Base-by-base conservation (phyloP, 2,113 vertebrate genomes). In the Pseudopipra pipra region DNA sequence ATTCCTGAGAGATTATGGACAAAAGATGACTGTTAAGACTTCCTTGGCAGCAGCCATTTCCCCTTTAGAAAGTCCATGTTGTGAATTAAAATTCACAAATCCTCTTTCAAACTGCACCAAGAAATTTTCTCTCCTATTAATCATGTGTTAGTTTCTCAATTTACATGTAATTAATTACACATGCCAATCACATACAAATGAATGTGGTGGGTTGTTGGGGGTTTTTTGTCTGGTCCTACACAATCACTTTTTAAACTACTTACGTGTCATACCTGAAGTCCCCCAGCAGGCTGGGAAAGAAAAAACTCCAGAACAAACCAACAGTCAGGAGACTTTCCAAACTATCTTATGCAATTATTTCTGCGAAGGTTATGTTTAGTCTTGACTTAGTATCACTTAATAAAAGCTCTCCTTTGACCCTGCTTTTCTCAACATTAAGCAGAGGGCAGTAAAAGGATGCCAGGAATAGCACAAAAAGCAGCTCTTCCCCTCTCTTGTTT, bases 321-420 rank as follows among this genome's bases (percentile, higher is more conserved):
- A 39, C 51, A 89, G 63, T 22, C 72, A 92, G n/a, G 23, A 90
- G 51, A 70, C 31, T n/a, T 82, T 85, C 23, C 47, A 68, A 83
- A 76, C 8, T 3, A 73, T 56, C 5, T 74, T 71, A 41, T 11
- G 41, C 58, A 83, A 90, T 88, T 86, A 92, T 35, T 91, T 91
- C 68, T 92, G 96, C 93, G 87, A 94, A 96, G 84, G 70, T 96
- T 95, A 83, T 92, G 80, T 94, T 96, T 96, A 89, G 91, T 94
- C 93, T 96, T 95, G 80, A 91, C 87, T 84, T 77, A 70, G 6
- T 51, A 77, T 92, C 96, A 90, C 91, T 87, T 81, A 74, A 92
- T 91, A 94, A 95, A 94, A 94, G 81, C 43, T 74, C 70, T 92
- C 68, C 73, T 86, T 92, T 91, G 84, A 95, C 93, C 73, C 51